Evolutionary conservation across 1,140 invertebrate genomes (phyloP).

Genomic region (Branchinecta lindahli): DNA sequence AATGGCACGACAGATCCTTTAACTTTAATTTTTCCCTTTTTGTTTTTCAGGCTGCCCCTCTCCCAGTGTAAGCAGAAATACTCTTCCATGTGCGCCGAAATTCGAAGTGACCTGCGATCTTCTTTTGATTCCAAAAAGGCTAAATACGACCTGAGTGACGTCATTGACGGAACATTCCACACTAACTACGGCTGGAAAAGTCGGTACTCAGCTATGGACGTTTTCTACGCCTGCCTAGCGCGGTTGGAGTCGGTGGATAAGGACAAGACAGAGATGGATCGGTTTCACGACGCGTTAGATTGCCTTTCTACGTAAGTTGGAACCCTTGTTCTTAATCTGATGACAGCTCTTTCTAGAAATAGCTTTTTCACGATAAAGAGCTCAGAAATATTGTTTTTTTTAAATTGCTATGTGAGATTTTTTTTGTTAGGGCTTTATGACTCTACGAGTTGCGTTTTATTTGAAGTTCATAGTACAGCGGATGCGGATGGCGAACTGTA

Average conservation of each 20-base stretch:
- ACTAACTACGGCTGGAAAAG: constrained; percentile 65
- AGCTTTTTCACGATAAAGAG: too few relatives aligned
- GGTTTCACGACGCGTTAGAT: constrained; percentile 59
- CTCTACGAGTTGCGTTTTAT: too few relatives aligned
- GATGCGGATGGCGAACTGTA: too few relatives aligned
- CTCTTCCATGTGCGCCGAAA: constrained; percentile 66
- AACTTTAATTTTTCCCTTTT: constrained; percentile 4
- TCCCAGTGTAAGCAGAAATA: constrained; percentile 71
- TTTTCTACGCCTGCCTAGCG: constrained; percentile 61
- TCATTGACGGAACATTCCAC: constrained; percentile 57
- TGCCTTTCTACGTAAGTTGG: constrained; percentile 40
- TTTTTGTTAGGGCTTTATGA: too few relatives aligned
- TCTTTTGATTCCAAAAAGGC: constrained; percentile 49
- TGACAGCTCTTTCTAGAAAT: constrained; percentile 25
- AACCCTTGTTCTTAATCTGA: not conserved
- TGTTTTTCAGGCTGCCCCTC: constrained; percentile 51
- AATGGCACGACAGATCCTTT: too few relatives aligned
- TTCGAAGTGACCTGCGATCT: constrained; percentile 58
- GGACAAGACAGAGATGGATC: constrained; percentile 40
- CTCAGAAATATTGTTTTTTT: constrained; percentile 16
- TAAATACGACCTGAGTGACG: constrained; percentile 58
- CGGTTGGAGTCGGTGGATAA: constrained; percentile 52
- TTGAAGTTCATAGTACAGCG: too few relatives aligned
- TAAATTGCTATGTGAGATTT: constrained; percentile 15
- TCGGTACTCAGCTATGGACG: constrained; percentile 62